Conservation (phyloP, 2,888 invertebrate genomes). For the Cistogaster globosa region DNA sequence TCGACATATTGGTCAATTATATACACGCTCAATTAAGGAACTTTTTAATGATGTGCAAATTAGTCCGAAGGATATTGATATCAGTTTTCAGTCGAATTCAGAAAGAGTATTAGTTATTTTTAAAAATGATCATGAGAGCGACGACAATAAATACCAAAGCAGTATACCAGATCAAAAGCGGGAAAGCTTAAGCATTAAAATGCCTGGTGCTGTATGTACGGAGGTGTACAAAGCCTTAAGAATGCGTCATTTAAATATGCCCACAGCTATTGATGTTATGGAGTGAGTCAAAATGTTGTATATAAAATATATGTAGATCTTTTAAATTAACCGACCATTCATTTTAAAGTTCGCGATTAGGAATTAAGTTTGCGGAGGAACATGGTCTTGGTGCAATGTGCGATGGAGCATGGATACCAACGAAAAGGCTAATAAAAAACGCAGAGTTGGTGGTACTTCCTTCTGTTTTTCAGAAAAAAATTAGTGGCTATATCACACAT, state of each 20-base stretch:
- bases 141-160: constrained; percentile 71
- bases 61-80: constrained; percentile 81
- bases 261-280: constrained; percentile 77
- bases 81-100: constrained; percentile 82
- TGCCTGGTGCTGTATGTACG: constrained; percentile 86
- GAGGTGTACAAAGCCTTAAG: constrained; percentile 91
- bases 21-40: constrained; percentile 87
- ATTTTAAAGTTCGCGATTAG: constrained; percentile 83
- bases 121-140: constrained; percentile 79
- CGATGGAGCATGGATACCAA: constrained; percentile 77
- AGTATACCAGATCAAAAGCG: constrained; percentile 55
- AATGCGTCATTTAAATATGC: constrained; percentile 85
- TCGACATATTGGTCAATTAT: constrained; percentile 88
- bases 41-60: constrained; percentile 83
- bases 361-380: constrained; percentile 83
- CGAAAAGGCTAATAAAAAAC: constrained; percentile 75
- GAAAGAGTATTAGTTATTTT: constrained; percentile 89
- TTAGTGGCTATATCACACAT: constrained; percentile 84
- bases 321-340: constrained; percentile 6
- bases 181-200: constrained; percentile 76
- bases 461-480: constrained; percentile 84
- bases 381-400: constrained; percentile 77
- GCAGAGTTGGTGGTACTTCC: constrained; percentile 86
- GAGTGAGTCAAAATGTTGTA: constrained; percentile 76
- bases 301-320: neutral